Conservation (phyloP, 2,888 invertebrate species). For the Nemotelus pantherinus region DNA sequence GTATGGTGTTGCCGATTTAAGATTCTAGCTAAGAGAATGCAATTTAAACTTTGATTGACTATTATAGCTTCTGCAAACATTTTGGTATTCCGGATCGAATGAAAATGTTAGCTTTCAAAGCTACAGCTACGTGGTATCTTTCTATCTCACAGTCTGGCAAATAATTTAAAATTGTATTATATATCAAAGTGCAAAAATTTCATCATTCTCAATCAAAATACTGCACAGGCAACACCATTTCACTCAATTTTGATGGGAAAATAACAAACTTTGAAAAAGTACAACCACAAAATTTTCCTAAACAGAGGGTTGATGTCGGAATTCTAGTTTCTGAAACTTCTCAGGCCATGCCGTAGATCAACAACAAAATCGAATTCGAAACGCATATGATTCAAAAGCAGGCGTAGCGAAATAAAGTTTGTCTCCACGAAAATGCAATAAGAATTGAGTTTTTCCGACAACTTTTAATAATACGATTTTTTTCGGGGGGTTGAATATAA, state of each 20-base stretch:
- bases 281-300: slow-evolving; percentile 23
- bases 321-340: not conserved
- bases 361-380: slow-evolving; percentile 28
- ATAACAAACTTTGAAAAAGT: slow-evolving; percentile 20
- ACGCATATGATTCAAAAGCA: slow-evolving; percentile 35
- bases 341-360: not conserved
- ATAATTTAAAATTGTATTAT: no score
- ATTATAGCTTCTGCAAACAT: no score
- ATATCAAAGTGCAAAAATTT: no score
- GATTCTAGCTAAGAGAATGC: no score
- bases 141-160: no score
- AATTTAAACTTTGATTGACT: no score
- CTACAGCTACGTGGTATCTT: no score
- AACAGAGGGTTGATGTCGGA: slow-evolving; percentile 33
- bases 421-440: slow-evolving; percentile 40
- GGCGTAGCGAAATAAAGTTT: slow-evolving; percentile 39
- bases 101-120: no score
- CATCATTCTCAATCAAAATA: no score
- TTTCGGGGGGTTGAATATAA: slow-evolving; percentile 39
- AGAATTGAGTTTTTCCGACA: slow-evolving; percentile 29
- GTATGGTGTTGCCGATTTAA: no score
- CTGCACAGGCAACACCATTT: not conserved
- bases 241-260: slow-evolving; percentile 17
- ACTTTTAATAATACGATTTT: slow-evolving; percentile 39
- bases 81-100: no score